Evolutionary conservation across 2,888 invertebrate species (phyloP), one percentile per base, ranked within the genome.

Genomic region (Spialia ferax): DNA sequence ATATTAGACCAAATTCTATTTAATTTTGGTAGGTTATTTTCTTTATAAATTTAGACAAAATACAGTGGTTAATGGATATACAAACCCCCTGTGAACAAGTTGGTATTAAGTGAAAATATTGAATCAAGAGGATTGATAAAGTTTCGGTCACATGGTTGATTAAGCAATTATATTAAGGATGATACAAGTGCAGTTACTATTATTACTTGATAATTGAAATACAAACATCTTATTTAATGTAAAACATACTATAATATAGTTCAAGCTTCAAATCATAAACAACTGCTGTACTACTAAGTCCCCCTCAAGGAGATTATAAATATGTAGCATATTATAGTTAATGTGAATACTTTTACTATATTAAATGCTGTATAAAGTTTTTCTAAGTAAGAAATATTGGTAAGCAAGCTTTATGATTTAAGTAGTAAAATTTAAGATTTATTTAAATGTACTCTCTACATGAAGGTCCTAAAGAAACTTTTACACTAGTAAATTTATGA

Each of bases 1-100:
- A 91, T 90, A 88, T 86, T 88, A 84, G 91, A 91, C 89, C 91
- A 89, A 91, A 88, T 86, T 86, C 83, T 86, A 86, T 87, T 83
- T 82, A 83, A 85, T 83, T 86, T 87, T 80, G 82, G 81, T 82
- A 84, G 81, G 85, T 81, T 84, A 86, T 82, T 85, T 86, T 80
- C 79, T 83, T 82, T 80, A 82, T 83, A 79, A 85, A 84, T 88
- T 85, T 84, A 83, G 88, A 87, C 84, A 85, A 89, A 87, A 83
- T 87, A 87, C 80, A 83, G 81, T 79, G 80, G 82, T 80, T 82
- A 83, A 80, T 72, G 77, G 80, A 81, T 80, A 82, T 75, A 81
- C 84, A 87, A 85, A 86, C 85, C 86, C 85, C 83, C 86, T 70
- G 70, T 23, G 22, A 5, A 23, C 52, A 29, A 55, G 54, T 10